A percentile compares a stretch with the other conserved stretches of the same genome.
These are phyloP conservation scores for Cheilosia soror DNA, from an alignment of 2,888 invertebrate species.

Conservation along the genomic window DNA sequence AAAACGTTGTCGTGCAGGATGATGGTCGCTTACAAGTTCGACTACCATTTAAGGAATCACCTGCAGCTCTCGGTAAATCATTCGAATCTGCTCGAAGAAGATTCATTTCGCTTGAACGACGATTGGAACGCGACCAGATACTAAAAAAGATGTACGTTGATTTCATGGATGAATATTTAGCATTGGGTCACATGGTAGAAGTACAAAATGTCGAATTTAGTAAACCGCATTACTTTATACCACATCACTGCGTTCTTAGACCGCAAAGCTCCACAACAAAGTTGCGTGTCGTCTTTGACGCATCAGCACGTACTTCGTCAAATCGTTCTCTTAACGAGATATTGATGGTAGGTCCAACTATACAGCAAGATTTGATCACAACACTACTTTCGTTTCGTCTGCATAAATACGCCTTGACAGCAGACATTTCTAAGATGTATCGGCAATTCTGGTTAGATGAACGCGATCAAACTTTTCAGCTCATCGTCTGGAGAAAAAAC, in stretches of 20 bases:
- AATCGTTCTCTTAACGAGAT: conserved; percentile 7
- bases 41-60: too few relatives aligned
- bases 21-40: too few relatives aligned
- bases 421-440: conserved; percentile 25
- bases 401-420: conserved; percentile 37
- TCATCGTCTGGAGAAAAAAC: background rate
- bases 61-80: too few relatives aligned
- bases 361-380: conserved; percentile 51
- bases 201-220: background rate
- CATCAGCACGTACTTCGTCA: conserved; percentile 37
- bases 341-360: conserved; percentile 14
- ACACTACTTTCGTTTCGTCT: conserved; percentile 41
- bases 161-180: background rate
- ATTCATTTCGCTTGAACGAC: too few relatives aligned
- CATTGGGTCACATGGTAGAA: conserved; percentile 1
- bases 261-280: conserved; percentile 52
- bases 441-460: background rate
- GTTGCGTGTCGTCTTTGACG: conserved; percentile 53
- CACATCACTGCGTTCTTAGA: conserved; percentile 46
- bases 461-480: background rate
- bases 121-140: too few relatives aligned
- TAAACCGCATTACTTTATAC: conserved; percentile 40
- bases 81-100: too few relatives aligned
- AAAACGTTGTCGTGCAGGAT: too few relatives aligned
- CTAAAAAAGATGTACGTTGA: too few relatives aligned